Conservation (phyloP, 2,113 vertebrate genomes). For the Monopterus albus region DNA sequence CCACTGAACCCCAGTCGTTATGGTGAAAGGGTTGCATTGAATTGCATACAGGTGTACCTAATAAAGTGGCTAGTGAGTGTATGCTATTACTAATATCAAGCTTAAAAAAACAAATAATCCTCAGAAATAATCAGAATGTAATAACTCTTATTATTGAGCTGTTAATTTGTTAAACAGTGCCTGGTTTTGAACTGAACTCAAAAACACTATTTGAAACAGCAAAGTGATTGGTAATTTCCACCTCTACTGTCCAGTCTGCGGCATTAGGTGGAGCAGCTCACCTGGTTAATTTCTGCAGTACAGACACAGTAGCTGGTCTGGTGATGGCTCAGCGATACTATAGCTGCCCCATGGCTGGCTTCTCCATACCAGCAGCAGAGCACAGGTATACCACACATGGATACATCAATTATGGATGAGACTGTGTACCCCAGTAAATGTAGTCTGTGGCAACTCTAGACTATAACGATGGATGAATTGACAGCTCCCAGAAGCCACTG, state of each 20-base stretch:
- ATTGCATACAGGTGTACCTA: too few species aligned
- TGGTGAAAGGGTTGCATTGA: too few species aligned
- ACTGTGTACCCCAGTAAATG: too few species aligned
- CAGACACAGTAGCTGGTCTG: constrained; percentile 82
- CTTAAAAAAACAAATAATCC: neutral
- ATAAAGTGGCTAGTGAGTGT: too few species aligned
- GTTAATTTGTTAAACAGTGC: too few species aligned
- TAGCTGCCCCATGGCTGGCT: constrained; percentile 81
- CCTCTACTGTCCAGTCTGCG: constrained; percentile 72
- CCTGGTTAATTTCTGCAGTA: constrained; percentile 84
- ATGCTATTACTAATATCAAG: too few species aligned
- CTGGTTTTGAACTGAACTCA: neutral
- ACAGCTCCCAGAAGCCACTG: too few species aligned
- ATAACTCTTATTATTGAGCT: neutral
- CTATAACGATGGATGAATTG: too few species aligned
- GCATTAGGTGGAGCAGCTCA: constrained; percentile 83
- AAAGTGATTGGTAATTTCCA: neutral
- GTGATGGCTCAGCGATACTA: constrained; percentile 83
- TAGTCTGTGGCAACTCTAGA: too few species aligned
- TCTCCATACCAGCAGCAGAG: constrained; percentile 84
- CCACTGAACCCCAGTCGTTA: too few species aligned
- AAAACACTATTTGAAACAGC: neutral
- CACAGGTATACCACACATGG: constrained; percentile 76
- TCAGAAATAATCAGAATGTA: neutral
- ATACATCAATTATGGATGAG: too few species aligned